Conservation (phyloP, 2,888 invertebrate genomes). For the Pammene aurita region DNA sequence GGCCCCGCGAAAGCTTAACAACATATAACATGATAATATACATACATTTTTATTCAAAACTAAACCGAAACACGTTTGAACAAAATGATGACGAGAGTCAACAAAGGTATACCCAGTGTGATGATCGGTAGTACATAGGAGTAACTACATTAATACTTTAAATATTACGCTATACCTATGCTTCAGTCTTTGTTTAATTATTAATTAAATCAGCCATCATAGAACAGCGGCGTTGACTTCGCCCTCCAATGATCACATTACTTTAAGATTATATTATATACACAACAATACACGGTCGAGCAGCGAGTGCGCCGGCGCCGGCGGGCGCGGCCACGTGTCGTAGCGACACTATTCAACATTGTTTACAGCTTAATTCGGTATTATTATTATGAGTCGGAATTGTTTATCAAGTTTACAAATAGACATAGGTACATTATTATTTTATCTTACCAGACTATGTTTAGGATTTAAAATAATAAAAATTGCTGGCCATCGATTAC, state of each 20-base stretch:
- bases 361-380: slow-evolving; percentile 49
- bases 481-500: slow-evolving; percentile 67
- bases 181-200: slow-evolving; percentile 82
- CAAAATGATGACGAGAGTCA: slow-evolving; percentile 50
- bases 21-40: slow-evolving; percentile 42
- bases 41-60: slow-evolving; percentile 42
- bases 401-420: slow-evolving; percentile 52
- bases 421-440: slow-evolving; percentile 48
- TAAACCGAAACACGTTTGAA: slow-evolving; percentile 42
- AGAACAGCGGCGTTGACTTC: slow-evolving; percentile 62
- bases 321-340: slow-evolving; percentile 41
- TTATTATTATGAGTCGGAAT: slow-evolving; percentile 46
- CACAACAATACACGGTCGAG: slow-evolving; percentile 49
- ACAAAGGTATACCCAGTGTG: slow-evolving; percentile 63
- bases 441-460: slow-evolving; percentile 58
- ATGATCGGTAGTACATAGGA: slow-evolving; percentile 63
- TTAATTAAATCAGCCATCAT: slow-evolving; percentile 73
- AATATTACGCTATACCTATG: slow-evolving; percentile 80
- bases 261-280: slow-evolving; percentile 54
- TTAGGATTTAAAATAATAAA: slow-evolving; percentile 55
- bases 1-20: slow-evolving; percentile 40
- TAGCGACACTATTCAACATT: slow-evolving; percentile 40
- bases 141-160: slow-evolving; percentile 72
- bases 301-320: not conserved
- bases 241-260: slow-evolving; percentile 63